Conservation (phyloP, 2,797 vertebrate species). For the Sebastiscus albofasciatus region DNA sequence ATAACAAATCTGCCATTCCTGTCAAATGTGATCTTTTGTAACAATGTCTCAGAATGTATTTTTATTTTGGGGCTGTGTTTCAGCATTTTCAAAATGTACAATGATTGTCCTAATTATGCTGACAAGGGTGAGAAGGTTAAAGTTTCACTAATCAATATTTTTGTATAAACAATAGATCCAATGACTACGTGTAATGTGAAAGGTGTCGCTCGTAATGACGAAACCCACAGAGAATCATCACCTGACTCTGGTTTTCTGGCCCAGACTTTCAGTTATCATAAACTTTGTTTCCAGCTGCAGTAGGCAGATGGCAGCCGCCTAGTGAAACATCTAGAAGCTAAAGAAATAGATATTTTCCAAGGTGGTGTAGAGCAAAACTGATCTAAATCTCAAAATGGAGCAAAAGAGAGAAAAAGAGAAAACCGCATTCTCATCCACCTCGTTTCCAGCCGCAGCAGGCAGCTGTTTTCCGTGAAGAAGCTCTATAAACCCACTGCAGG, state of each 20-base stretch:
- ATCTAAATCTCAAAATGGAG: background rate
- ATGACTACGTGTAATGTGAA: background rate
- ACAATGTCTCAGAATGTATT: background rate
- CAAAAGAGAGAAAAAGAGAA: background rate
- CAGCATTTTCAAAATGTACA: background rate
- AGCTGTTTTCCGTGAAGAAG: background rate
- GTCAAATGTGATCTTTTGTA: background rate
- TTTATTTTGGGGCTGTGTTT: background rate
- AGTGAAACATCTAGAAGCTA: background rate
- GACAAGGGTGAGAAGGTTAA: background rate
- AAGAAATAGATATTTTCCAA: background rate
- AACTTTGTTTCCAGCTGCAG: background rate
- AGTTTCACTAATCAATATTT: background rate
- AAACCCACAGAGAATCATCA: background rate
- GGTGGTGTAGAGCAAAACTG: background rate
- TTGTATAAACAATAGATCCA: background rate
- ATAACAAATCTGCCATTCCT: background rate
- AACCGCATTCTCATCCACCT: background rate
- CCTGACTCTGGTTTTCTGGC: background rate
- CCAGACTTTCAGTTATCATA: background rate
- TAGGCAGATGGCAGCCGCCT: background rate
- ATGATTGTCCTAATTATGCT: accelerated
- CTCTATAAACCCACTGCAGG: background rate
- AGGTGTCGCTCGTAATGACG: background rate
- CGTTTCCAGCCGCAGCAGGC: background rate